A percentile compares a stretch with the other conserved stretches of the same genome.
These are phyloP conservation scores for Caenorhabditis auriculariae DNA, from an alignment of 2,888 invertebrate species.

Conservation along the genomic window DNA sequence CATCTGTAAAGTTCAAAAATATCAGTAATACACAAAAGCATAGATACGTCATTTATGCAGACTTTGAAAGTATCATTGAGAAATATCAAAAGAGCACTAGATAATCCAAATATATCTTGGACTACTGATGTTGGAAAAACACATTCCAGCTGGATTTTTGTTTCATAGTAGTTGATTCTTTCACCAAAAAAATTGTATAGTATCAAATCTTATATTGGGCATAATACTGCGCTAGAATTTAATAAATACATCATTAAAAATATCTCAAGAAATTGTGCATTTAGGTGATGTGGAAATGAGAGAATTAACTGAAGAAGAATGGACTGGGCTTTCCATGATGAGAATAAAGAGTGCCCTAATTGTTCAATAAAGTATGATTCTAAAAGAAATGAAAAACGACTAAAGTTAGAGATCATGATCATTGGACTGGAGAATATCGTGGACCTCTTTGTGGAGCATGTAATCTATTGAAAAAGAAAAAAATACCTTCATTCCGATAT, in stretches of 20 bases:
- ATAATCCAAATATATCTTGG: conserved; percentile 18
- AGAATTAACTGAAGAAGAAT: conserved; percentile 14
- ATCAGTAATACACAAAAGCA: conserved; percentile 22
- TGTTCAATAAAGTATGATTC: background rate
- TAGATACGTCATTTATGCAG: conserved; percentile 24
- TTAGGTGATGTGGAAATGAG: conserved; percentile 5
- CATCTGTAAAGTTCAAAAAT: conserved; percentile 18
- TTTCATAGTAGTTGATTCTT: conserved; percentile 16
- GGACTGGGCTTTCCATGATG: background rate
- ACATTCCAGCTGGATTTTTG: conserved; percentile 23
- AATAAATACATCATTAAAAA: conserved; percentile 13
- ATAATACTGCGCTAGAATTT: conserved; percentile 3
- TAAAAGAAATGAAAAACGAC: background rate
- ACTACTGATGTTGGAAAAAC: conserved; percentile 19
- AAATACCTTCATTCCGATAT: no score
- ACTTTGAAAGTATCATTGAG: no score
- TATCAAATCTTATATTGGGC: background rate
- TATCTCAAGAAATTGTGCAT: conserved; percentile 7
- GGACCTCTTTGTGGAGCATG: no score
- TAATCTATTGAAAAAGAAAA: no score
- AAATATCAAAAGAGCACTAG: conserved; percentile 2
- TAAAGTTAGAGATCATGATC: no score
- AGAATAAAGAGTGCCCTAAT: background rate
- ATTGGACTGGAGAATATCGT: no score
- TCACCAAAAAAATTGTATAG: background rate